Percentiles rank a stretch among this genome's conserved stretches.
Evolutionary conservation across 1,140 invertebrate genomes (phyloP).

Genomic region (Lepidurus arcticus): DNA sequence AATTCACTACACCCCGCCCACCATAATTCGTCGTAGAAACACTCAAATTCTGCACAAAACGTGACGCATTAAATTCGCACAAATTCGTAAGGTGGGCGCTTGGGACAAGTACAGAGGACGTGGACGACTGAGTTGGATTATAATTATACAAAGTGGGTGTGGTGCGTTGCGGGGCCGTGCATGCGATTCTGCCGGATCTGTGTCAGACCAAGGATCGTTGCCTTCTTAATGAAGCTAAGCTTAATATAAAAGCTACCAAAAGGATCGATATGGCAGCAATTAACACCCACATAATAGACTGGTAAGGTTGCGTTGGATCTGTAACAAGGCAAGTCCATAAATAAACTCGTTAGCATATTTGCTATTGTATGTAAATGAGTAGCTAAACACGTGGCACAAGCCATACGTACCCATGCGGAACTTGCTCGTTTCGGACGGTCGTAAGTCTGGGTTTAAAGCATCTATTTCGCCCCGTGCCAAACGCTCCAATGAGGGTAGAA

Average conservation of each 20-base stretch:
- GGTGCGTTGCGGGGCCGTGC: constrained; percentile 16
- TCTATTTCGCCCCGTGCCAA: constrained; percentile 32
- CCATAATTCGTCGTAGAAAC: neutral
- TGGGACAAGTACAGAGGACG: constrained; percentile 5
- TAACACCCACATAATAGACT: constrained; percentile 36
- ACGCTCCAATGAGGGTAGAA: constrained; percentile 28
- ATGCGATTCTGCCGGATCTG: constrained; percentile 13
- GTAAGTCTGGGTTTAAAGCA: constrained; percentile 29
- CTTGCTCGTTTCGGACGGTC: constrained; percentile 17
- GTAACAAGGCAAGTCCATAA: constrained; percentile 22
- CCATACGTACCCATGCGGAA: constrained; percentile 28
- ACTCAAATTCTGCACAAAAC: constrained; percentile 6
- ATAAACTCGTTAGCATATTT: neutral
- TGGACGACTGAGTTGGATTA: constrained; percentile 11
- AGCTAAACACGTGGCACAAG: neutral
- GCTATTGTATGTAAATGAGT: too few relatives aligned
- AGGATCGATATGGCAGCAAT: constrained; percentile 33
- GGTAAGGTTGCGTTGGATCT: constrained; percentile 36
- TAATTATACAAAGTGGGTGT: constrained; percentile 16
- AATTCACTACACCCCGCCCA: neutral
- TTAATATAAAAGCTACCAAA: constrained; percentile 33
- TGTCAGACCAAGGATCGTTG: constrained; percentile 27
- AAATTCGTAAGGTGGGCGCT: neutral
- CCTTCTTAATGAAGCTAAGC: constrained; percentile 32
- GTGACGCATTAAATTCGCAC: constrained; percentile 1